Base-by-base conservation (phyloP, 1,140 invertebrate genomes). In the Dendrolimus punctatus region DNA sequence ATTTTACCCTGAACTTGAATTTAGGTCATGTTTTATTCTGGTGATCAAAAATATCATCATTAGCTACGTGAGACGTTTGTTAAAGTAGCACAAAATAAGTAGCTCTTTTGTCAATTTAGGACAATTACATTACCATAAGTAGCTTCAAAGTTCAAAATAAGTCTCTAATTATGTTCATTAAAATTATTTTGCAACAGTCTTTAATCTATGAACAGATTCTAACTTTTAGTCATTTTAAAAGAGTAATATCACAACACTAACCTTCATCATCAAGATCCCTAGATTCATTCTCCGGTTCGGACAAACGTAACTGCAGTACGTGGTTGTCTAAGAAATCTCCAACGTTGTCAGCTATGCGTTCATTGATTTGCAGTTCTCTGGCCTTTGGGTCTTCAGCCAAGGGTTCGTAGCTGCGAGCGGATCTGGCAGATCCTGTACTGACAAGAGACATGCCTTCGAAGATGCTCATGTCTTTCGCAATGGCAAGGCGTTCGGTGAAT, bases 301-400 rank as follows among this genome's bases (percentile, higher is more conserved):
- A 72, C 46, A 86, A 57, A 56, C 80, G 70, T 49, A 86, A 59
- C 64, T 86, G 83, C 51, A 86, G 68, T 57, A 84, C 80, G 54
- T 84, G 80, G 46, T 78, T 78, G 53, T 83, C 76, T 50, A 86
- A 66, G 55, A 86, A 84, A 54, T 86, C 83, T 9, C 73, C 83
- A 47, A 86, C 67, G 47, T 83, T 84, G 60, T 76, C 67, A 8
- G 67, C 83, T 53, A 86, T 84, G 46, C 83, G 80, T 53, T 86
- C 80, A 40, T 86, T 75, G 1, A 86, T 48, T 50, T 86, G 83
- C 0, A 66, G 55, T 70, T 84, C 83, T 45, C 83, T 83, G 36
- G 77, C 64, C 53, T 82, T 83, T 0, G 80, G 83, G 39, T 86
- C 80, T 54, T 77, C 76, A 50, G 76, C 73, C 8, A 86, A 55